phyloP scores from a whole-genome alignment of 2,113 vertebrate species.

The Brachionichthys hirsutus region DNA sequence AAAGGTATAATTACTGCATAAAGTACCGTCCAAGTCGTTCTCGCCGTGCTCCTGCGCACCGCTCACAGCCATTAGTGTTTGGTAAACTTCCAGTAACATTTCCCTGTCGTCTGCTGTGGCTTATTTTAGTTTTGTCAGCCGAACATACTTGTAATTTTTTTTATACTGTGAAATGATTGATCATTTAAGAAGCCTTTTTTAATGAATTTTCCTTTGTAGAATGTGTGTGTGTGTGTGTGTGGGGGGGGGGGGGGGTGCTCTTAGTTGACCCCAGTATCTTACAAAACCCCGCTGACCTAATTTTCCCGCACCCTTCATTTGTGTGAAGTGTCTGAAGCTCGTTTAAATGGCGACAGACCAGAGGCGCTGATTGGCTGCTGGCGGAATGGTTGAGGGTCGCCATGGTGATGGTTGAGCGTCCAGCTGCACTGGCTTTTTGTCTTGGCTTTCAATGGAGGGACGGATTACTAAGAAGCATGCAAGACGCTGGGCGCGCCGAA shows the following conservation, averaged over 20 bases:
- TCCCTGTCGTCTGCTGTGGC: too few species aligned
- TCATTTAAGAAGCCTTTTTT: too few species aligned
- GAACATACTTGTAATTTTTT: too few species aligned
- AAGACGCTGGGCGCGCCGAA: constrained; percentile 31
- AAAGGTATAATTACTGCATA: too few species aligned
- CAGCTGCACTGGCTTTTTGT: constrained; percentile 65
- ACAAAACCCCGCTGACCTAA: constrained; percentile 59
- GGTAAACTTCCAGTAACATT: too few species aligned
- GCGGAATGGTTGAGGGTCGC: constrained; percentile 70
- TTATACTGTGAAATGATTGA: too few species aligned
- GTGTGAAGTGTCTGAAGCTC: constrained; percentile 55
- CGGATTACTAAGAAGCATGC: constrained; percentile 52
- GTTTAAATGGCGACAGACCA: constrained; percentile 47
- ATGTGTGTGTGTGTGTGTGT: constrained; percentile 20
- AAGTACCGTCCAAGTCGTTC: too few species aligned
- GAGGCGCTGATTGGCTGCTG: constrained; percentile 46
- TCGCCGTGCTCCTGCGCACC: too few species aligned
- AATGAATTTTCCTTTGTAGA: too few species aligned
- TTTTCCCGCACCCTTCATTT: constrained; percentile 65
- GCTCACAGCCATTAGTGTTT: too few species aligned
- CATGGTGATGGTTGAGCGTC: constrained; percentile 68
- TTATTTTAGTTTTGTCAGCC: too few species aligned
- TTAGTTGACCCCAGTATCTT: constrained; percentile 29
- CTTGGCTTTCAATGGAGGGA: constrained; percentile 63
- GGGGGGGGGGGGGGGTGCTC: neutral